phyloP scores from a whole-genome alignment of 2,113 vertebrate species.

The Euleptes europaea region DNA sequence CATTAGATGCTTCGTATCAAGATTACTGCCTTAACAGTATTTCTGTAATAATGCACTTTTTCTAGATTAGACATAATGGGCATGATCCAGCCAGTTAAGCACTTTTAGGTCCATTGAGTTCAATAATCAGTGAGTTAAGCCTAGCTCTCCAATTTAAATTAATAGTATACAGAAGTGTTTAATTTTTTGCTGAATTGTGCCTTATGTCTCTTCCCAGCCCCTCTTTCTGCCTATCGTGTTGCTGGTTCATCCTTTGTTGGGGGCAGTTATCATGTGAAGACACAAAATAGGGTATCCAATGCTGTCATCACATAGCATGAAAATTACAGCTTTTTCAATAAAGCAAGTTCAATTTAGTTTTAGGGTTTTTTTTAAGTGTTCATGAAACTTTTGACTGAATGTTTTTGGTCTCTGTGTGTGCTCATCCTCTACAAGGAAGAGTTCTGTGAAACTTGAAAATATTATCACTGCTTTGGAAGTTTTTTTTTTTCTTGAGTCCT shows the following conservation, averaged over 20 bases:
- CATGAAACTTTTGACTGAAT: neutral
- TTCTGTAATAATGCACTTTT: neutral
- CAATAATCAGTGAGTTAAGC: too few relatives aligned
- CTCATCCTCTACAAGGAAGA: neutral
- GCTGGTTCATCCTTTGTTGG: neutral
- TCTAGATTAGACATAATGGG: neutral
- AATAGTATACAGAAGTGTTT: too few relatives aligned
- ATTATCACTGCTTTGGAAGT: neutral
- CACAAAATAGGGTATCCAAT: neutral
- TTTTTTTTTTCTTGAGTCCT: neutral
- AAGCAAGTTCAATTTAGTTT: neutral
- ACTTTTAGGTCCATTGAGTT: too few relatives aligned
- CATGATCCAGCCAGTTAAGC: too few relatives aligned
- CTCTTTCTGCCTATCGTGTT: neutral
- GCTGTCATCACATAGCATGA: neutral
- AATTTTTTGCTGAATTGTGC: too few relatives aligned
- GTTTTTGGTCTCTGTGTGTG: neutral
- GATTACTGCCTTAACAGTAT: conserved; percentile 27
- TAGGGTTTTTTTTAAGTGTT: neutral
- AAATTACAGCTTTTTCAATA: neutral
- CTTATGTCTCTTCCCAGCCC: too few relatives aligned
- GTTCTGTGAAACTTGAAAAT: neutral
- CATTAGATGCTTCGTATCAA: conserved; percentile 59
- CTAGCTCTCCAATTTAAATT: neutral
- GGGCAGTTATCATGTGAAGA: neutral